Conservation (phyloP, 1,140 invertebrate species). For the Rhyzopertha dominica region DNA sequence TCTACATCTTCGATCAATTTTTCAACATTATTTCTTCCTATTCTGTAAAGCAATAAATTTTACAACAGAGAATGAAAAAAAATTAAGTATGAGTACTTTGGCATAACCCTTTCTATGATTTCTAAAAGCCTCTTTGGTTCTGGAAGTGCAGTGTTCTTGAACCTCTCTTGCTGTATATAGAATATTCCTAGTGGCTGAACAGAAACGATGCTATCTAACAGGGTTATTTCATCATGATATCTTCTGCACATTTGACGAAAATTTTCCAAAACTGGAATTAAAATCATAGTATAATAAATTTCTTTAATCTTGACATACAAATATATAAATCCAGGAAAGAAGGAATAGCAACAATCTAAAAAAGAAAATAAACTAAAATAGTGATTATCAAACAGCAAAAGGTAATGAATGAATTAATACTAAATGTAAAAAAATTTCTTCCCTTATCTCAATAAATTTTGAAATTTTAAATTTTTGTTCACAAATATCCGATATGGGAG, state of each 20-base stretch:
- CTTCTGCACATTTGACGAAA: conserved; percentile 57
- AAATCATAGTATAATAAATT: conserved; percentile 4
- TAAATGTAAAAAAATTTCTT: too few relatives aligned
- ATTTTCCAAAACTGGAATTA: conserved; percentile 47
- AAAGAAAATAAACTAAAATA: too few relatives aligned
- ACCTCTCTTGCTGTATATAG: conserved; percentile 60
- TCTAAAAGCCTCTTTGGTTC: conserved; percentile 62
- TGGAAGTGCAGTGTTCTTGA: conserved; percentile 64
- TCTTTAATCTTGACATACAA: too few relatives aligned
- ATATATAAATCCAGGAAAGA: too few relatives aligned
- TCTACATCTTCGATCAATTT: conserved; percentile 54
- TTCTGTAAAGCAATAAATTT: conserved; percentile 36
- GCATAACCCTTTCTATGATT: conserved; percentile 54
- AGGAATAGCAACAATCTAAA: too few relatives aligned
- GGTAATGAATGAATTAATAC: too few relatives aligned
- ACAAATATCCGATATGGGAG: too few relatives aligned
- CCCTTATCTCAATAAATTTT: too few relatives aligned
- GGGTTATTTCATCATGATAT: conserved; percentile 56
- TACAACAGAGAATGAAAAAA: conserved; percentile 4
- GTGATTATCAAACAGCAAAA: too few relatives aligned
- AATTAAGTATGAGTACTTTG: conserved; percentile 45
- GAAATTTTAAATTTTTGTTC: too few relatives aligned
- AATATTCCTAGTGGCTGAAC: conserved; percentile 58
- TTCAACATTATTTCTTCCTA: conserved; percentile 58
- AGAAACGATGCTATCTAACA: conserved; percentile 56